A percentile compares a stretch with the other conserved stretches of the same genome.
Evolutionary conservation across 2,888 invertebrate species (phyloP).

Genomic region (Eilema sororculum): DNA sequence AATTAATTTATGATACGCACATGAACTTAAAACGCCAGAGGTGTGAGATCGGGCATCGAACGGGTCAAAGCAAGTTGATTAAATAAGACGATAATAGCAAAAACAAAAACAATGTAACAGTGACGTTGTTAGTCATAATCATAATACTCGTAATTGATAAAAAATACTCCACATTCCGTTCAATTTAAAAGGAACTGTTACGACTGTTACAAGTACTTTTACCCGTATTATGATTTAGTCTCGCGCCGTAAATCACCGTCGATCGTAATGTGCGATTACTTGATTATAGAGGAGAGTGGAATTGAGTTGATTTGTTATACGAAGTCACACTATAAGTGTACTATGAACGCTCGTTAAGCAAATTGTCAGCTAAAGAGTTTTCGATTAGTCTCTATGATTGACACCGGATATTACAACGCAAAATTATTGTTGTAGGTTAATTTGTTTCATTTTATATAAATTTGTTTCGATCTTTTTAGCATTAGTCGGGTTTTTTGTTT

Average conservation of each 20-base stretch:
- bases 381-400: not conserved
- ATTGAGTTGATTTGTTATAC: slow-evolving; percentile 29
- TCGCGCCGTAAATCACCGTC: slow-evolving; percentile 34
- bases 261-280: slow-evolving; percentile 44
- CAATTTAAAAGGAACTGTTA: slow-evolving; percentile 18
- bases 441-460: not conserved
- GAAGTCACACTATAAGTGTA: slow-evolving; percentile 26
- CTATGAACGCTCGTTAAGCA: slow-evolving; percentile 16
- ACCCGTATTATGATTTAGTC: slow-evolving; percentile 27
- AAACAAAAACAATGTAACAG: not conserved
- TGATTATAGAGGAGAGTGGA: slow-evolving; percentile 33
- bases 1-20: not conserved
- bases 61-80: not conserved
- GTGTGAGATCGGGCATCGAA: slow-evolving; percentile 1
- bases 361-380: not conserved
- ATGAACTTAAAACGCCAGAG: not conserved
- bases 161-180: slow-evolving; percentile 14
- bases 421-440: not conserved
- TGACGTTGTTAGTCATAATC: not conserved
- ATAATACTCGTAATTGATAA: not conserved
- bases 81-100: not conserved
- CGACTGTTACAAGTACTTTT: slow-evolving; percentile 23
- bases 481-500: too few species aligned
- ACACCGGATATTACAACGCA: not conserved
- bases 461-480: too few species aligned